Conservation (phyloP, 2,797 vertebrate species). For the Peromyscus attwateri region DNA sequence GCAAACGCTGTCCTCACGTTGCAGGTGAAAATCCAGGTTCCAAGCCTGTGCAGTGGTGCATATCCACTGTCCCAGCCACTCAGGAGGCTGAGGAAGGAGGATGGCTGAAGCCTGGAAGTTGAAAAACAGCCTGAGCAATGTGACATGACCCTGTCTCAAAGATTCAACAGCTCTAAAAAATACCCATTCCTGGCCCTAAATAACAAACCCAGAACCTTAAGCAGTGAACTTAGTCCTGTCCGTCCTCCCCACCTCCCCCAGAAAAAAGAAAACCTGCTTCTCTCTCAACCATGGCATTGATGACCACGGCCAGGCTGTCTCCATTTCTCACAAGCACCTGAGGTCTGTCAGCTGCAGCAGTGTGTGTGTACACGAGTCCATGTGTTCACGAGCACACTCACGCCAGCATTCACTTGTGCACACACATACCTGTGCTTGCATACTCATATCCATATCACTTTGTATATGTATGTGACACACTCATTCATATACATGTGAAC, state of each 20-base stretch:
- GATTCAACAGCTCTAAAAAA: neutral
- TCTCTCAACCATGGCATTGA: neutral
- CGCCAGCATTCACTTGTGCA: too few species aligned
- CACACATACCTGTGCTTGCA: accelerated
- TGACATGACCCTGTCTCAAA: neutral
- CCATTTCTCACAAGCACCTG: neutral
- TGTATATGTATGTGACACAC: neutral
- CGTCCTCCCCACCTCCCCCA: neutral
- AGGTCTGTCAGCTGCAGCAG: too few species aligned
- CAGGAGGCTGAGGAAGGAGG: neutral
- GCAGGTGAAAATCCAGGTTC: neutral
- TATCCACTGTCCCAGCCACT: neutral
- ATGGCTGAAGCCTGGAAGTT: neutral
- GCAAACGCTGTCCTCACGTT: neutral
- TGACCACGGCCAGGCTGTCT: too few species aligned
- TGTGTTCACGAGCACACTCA: too few species aligned
- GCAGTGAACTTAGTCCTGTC: neutral
- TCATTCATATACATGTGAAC: accelerated
- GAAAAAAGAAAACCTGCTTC: neutral
- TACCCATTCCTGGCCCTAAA: neutral
- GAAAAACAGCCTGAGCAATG: neutral
- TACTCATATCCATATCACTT: neutral
- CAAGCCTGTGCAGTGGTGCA: neutral
- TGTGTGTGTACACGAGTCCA: too few species aligned
- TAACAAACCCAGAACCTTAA: neutral